Conservation (phyloP, 2,888 invertebrate species). For the Lucinisca nassula region DNA sequence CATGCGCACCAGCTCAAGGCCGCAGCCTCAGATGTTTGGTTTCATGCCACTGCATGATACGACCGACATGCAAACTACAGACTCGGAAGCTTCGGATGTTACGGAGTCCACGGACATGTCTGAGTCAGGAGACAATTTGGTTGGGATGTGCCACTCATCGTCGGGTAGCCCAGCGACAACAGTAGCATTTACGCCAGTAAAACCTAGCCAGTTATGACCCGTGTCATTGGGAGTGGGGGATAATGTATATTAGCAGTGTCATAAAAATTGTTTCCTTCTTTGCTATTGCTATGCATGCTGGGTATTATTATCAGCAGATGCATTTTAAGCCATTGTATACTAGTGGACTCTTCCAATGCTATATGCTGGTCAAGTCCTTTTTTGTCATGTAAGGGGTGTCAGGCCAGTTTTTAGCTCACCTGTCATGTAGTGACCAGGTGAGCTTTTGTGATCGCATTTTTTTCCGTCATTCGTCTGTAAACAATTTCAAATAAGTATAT, state of each 20-base stretch:
- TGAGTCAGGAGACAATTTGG: slow-evolving; percentile 65
- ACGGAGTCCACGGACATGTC: slow-evolving; percentile 81
- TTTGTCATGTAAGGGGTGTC: too few species aligned
- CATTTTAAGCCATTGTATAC: not conserved
- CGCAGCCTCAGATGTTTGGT: slow-evolving; percentile 74
- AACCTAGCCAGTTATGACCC: slow-evolving; percentile 63
- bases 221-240: not conserved
- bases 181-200: slow-evolving; percentile 52
- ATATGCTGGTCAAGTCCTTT: too few species aligned
- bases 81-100: slow-evolving; percentile 82
- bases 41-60: slow-evolving; percentile 80
- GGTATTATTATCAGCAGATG: not conserved
- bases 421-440: too few species aligned
- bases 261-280: not conserved
- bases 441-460: too few species aligned
- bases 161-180: not conserved
- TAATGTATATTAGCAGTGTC: too few species aligned
- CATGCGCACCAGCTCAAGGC: slow-evolving; percentile 53
- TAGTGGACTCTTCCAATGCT: too few species aligned
- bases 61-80: slow-evolving; percentile 82
- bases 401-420: too few species aligned
- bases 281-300: not conserved
- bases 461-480: too few species aligned
- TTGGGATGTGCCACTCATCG: slow-evolving; percentile 41
- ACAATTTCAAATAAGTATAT: too few species aligned